phyloP scores from a whole-genome alignment of 2,888 invertebrate genomes.

The Griposia aprilina region DNA sequence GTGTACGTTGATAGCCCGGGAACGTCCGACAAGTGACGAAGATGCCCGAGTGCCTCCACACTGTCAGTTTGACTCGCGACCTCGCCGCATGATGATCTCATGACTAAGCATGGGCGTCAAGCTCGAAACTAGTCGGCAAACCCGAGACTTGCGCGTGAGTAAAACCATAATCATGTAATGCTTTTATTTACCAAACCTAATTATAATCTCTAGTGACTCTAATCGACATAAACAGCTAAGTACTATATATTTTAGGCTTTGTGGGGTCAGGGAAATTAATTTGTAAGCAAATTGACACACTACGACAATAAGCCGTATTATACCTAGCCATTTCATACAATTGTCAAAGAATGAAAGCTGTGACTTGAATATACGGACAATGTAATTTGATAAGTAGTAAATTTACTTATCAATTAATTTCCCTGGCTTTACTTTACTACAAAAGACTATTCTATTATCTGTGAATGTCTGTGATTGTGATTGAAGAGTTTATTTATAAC shows the following conservation, averaged over 20 bases:
- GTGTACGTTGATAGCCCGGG: not conserved
- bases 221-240: not conserved
- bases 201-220: not conserved
- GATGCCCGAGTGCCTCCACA: not conserved
- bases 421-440: no score
- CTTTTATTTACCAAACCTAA: no score
- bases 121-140: not conserved
- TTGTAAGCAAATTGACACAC: no score
- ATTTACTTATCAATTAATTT: no score
- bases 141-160: conserved; percentile 16
- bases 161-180: not conserved
- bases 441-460: not conserved
- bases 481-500: not conserved
- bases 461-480: not conserved
- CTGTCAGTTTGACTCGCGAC: conserved; percentile 36
- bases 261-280: no score
- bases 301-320: no score
- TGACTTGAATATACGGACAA: no score
- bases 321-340: no score
- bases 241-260: not conserved
- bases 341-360: no score
- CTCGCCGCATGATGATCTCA: conserved; percentile 29
- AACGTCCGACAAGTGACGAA: not conserved
- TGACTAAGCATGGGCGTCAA: conserved; percentile 28
- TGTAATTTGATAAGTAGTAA: no score